Evolutionary conservation across 2,113 vertebrate species (phyloP).

Genomic region (Salvelinus sp.): DNA sequence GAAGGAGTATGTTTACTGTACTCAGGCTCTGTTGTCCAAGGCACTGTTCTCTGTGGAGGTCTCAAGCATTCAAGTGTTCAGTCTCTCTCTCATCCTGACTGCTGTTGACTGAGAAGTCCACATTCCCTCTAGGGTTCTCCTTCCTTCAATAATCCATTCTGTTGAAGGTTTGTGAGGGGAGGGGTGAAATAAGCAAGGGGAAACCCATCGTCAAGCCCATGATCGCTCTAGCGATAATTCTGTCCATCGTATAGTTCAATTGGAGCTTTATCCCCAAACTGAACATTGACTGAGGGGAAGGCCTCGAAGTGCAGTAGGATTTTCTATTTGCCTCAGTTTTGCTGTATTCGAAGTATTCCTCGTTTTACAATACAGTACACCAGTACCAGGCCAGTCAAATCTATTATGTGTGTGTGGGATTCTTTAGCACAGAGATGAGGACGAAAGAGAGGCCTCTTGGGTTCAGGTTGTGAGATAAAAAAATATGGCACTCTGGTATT

Average conservation of each 20-base stretch:
- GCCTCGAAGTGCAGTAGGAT: too few relatives aligned
- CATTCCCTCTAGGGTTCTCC: not conserved
- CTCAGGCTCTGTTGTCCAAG: not conserved
- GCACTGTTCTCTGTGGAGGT: not conserved
- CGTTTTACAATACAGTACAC: too few relatives aligned
- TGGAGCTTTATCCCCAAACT: too few relatives aligned
- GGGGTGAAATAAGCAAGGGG: conserved; percentile 7
- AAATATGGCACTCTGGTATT: not conserved
- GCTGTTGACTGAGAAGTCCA: not conserved
- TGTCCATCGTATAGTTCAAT: too few relatives aligned
- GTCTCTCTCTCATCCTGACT: not conserved
- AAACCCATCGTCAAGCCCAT: too few relatives aligned
- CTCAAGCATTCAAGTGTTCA: not conserved
- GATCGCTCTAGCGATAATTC: too few relatives aligned
- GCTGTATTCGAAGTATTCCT: too few relatives aligned
- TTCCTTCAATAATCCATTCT: conserved; percentile 8
- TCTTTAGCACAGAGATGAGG: not conserved
- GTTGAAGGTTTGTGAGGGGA: not conserved
- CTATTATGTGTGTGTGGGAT: not conserved
- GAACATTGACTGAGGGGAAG: too few relatives aligned
- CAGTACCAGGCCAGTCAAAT: not conserved
- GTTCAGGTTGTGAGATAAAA: not conserved
- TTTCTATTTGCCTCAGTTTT: too few relatives aligned
- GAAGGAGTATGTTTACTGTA: not conserved
- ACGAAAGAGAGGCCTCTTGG: not conserved